Base-by-base conservation (phyloP, 1,140 invertebrate genomes). In the Metaphire vulgaris region DNA sequence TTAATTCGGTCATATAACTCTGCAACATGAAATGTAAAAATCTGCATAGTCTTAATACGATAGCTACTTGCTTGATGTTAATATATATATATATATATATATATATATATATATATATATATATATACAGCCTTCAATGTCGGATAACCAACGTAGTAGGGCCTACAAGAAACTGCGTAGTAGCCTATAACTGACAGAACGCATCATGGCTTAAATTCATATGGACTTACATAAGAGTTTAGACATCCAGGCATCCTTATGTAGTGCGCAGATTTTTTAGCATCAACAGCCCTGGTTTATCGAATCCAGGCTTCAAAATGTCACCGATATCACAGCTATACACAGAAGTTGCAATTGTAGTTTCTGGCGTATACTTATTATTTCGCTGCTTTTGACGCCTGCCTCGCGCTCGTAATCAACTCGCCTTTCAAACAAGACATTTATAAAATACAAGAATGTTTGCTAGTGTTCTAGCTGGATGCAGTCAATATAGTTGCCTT, bases 51-150 rank as follows among this genome's bases (percentile, higher is more conserved):
- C 21, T 56, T 56, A 56, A 56, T 21, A 56, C 41, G 6, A 12
- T 21, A 21, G 41, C 41, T 56, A 56, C 41, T 6, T 6, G 41
- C 21, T 6, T 56, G 6, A 56, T 56, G 21, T 56, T 12, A 12
- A 56, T 56, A 56, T 56, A 56, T 56, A 56, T 56, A 56, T 56
- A 56, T 56, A 56, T 56, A 56, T 56, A 56, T 56, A 56, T 56
- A 56, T 56, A 56, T 56, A 56, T 56, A 56, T 56, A 56, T 56
- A 56, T 56, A 56, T 56, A 56, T 56, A 56, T 56, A 56, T 56
- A 56, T 56, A 56, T 56, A 56, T 56, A 56, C 21, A 56, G 6
- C 6, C 21, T 12, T 56, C 6, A 12, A 56, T 56, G 41, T 12
- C 41, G 21, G 6, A 56, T 56, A 56, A 21, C 41, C 41, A 21